Conservation (phyloP, 2,888 invertebrate species). For the Andrena trimmerana region DNA sequence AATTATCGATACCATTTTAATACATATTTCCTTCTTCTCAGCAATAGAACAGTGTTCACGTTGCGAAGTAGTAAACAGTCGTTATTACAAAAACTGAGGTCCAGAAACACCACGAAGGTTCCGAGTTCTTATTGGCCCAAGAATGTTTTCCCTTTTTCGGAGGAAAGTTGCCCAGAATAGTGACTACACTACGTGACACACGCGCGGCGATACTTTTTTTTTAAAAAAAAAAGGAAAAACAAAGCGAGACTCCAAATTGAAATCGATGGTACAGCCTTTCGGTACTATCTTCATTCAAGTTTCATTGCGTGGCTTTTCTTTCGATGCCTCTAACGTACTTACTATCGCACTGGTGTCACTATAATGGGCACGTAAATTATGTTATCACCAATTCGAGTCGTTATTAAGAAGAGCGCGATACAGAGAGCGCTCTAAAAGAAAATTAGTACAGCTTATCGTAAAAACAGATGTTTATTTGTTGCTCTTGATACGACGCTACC, state of each 20-base stretch:
- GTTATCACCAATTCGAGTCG: conserved; percentile 13
- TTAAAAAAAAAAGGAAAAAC: not conserved
- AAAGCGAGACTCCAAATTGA: not conserved
- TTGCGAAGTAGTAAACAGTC: conserved; percentile 58
- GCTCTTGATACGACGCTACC: conserved; percentile 21
- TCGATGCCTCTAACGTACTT: not conserved
- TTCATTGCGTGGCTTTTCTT: not conserved
- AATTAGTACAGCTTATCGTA: conserved; percentile 23
- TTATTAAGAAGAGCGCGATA: conserved; percentile 12
- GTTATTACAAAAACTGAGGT: conserved; percentile 70
- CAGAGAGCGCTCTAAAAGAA: conserved; percentile 22
- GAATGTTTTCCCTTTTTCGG: not conserved
- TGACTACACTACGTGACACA: conserved; percentile 6
- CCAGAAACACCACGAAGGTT: conserved; percentile 23
- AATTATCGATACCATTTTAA: conserved; percentile 75
- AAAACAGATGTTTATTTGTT: conserved; percentile 45
- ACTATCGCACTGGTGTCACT: conserved; percentile 20
- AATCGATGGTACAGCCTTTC: not conserved
- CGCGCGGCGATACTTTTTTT: not conserved
- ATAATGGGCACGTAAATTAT: conserved; percentile 13
- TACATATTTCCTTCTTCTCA: conserved; percentile 75
- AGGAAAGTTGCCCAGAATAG: not conserved
- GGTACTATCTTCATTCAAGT: not conserved
- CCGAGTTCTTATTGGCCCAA: conserved; percentile 28
- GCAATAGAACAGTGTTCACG: conserved; percentile 57